Percentiles rank a stretch among this genome's conserved stretches.
Conservation (phyloP, 2,888 invertebrate species). For the Fragum sueziense region DNA sequence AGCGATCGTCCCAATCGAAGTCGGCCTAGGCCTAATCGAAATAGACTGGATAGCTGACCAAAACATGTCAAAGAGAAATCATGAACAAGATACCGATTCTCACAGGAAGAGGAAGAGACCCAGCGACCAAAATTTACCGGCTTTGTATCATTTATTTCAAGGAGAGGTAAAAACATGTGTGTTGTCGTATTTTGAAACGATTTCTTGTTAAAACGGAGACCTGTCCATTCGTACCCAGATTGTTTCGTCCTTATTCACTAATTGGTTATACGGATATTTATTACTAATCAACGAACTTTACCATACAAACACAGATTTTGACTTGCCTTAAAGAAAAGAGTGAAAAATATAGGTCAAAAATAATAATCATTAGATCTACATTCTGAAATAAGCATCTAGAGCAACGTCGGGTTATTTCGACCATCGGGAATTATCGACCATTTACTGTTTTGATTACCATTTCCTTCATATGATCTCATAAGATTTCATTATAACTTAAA, state of each 20-base stretch:
- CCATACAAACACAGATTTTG: neutral
- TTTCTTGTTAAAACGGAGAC: too few species aligned
- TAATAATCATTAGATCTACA: too few species aligned
- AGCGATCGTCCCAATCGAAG: too few species aligned
- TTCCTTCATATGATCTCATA: too few species aligned
- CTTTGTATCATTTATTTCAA: conserved; percentile 59
- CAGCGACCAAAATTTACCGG: conserved; percentile 45
- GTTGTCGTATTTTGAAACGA: neutral
- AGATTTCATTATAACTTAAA: too few species aligned
- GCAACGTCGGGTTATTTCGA: too few species aligned
- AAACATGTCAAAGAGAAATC: too few species aligned
- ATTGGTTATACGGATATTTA: neutral
- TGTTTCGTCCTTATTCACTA: neutral
- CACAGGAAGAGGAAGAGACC: neutral
- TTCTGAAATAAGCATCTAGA: neutral
- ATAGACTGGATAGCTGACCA: too few species aligned
- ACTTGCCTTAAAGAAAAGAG: neutral
- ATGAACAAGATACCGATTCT: neutral
- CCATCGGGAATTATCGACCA: neutral
- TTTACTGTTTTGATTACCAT: neutral
- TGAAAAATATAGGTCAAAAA: too few species aligned
- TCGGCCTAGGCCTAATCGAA: too few species aligned
- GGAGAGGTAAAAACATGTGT: conserved; percentile 61
- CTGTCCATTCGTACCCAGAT: neutral
- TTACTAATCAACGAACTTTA: neutral